Conservation (phyloP, 1,140 invertebrate species). For the Ridgeia piscesae region DNA sequence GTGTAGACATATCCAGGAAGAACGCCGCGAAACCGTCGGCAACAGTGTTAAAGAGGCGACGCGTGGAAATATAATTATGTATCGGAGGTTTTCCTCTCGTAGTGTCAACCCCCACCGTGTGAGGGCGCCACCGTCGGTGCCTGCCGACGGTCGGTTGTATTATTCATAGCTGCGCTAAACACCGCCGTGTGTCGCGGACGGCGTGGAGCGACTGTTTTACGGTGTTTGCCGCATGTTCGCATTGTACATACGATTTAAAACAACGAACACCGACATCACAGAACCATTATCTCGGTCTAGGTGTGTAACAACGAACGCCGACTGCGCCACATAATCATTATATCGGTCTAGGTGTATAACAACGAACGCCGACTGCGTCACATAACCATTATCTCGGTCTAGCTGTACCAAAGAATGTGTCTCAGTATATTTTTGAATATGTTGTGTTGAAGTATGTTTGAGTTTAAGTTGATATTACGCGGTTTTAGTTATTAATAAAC, state of each 20-base stretch:
- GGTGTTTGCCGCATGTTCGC: neutral
- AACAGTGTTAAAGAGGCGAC: neutral
- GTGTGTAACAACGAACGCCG: too few species aligned
- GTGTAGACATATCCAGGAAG: neutral
- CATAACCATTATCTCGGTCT: neutral
- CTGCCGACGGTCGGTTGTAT: neutral
- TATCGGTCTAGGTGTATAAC: neutral
- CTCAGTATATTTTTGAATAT: conserved; percentile 1
- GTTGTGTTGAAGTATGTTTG: neutral
- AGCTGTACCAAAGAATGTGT: neutral
- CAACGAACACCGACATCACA: neutral
- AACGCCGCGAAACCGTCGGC: neutral
- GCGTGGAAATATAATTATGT: neutral
- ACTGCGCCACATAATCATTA: neutral
- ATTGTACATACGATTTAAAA: neutral
- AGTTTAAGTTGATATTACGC: neutral
- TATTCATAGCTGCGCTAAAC: neutral
- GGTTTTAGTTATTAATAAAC: neutral
- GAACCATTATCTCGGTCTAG: neutral
- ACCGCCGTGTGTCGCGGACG: neutral
- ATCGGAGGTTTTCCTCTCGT: neutral
- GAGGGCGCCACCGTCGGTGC: neutral
- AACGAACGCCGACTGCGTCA: neutral
- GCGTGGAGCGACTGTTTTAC: neutral
- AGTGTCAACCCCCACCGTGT: too few species aligned